phyloP scores from a whole-genome alignment of 2,888 invertebrate genomes.

The Aphrophora alni region DNA sequence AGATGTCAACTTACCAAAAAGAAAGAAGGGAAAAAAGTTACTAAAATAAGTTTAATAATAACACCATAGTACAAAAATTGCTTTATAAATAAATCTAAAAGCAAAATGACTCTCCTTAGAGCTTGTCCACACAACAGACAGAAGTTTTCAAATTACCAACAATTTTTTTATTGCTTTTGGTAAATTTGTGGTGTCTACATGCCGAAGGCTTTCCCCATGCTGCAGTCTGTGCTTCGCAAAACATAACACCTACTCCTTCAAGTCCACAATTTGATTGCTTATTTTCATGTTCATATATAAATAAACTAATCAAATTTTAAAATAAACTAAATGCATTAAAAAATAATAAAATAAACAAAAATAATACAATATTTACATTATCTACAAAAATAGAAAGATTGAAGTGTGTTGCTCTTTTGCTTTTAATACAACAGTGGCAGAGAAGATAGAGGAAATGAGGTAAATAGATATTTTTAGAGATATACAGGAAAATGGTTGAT shows the following conservation, averaged over 20 bases:
- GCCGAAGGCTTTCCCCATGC: slow-evolving; percentile 49
- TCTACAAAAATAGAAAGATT: slow-evolving; percentile 25
- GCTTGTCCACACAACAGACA: neutral
- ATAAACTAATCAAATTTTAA: neutral
- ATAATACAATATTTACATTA: slow-evolving; percentile 29
- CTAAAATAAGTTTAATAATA: neutral
- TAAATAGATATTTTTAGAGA: slow-evolving; percentile 9
- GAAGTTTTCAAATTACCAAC: slow-evolving; percentile 35
- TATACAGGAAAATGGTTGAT: slow-evolving; percentile 24
- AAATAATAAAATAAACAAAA: neutral
- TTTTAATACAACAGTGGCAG: slow-evolving; percentile 34
- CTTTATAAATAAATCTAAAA: neutral
- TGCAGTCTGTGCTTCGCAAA: slow-evolving; percentile 52
- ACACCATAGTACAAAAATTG: neutral
- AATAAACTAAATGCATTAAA: neutral
- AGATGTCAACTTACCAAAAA: neutral
- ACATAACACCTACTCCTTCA: slow-evolving; percentile 46
- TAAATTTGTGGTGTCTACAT: slow-evolving; percentile 29
- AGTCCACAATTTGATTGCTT: slow-evolving; percentile 42
- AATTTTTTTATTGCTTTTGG: slow-evolving; percentile 32
- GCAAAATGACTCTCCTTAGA: neutral
- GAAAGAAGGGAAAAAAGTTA: neutral
- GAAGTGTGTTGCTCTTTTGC: slow-evolving; percentile 46
- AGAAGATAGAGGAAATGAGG: slow-evolving; percentile 12
- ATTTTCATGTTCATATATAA: neutral